Percentiles rank a stretch among this genome's conserved stretches.
Evolutionary conservation across 92 coral and sea anemone genomes (phyloP).

Genomic region (Desmophyllum pertusum): DNA sequence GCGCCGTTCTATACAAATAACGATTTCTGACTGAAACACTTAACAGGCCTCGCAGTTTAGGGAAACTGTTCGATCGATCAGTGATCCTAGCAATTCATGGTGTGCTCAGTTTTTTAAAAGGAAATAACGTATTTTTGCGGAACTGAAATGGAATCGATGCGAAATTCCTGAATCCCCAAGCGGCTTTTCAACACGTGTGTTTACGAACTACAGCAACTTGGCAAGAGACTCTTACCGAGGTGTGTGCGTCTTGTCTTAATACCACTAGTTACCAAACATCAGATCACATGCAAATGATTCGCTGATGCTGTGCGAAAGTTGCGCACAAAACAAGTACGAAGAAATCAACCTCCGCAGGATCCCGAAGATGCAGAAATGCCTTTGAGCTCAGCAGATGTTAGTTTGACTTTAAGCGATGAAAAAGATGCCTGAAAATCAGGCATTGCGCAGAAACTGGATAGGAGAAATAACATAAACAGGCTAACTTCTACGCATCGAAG

Average conservation of each 20-base stretch:
- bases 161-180: neutral
- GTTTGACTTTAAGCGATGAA: conserved; percentile 17
- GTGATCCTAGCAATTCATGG: no score
- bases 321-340: neutral
- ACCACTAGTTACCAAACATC: neutral
- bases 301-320: neutral
- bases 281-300: neutral
- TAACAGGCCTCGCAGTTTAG: no score
- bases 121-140: no score
- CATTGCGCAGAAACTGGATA: neutral
- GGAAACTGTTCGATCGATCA: no score
- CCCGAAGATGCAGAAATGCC: neutral
- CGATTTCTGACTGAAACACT: no score
- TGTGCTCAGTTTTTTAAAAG: no score
- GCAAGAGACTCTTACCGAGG: neutral
- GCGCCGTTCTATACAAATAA: no score
- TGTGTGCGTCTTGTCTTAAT: neutral
- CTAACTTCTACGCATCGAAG: neutral
- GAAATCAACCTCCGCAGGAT: neutral
- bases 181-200: neutral
- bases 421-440: neutral
- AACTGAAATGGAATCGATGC: neutral
- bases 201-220: neutral
- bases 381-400: conserved; percentile 13
- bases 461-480: neutral